Evolutionary conservation across 2,888 invertebrate genomes (phyloP).

Genomic region (Xanthorhoe spadicearia): DNA sequence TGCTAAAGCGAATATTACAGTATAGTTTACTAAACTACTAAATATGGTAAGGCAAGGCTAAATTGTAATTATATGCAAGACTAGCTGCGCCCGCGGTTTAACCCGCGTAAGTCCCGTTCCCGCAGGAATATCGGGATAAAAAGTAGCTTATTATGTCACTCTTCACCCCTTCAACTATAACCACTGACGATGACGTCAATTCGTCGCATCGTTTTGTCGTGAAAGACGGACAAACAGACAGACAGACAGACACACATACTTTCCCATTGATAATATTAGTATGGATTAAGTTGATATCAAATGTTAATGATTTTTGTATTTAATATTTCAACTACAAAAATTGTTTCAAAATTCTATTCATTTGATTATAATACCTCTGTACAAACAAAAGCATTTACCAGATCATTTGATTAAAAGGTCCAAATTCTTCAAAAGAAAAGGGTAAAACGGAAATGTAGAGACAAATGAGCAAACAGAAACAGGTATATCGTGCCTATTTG

Average conservation of each 20-base stretch:
- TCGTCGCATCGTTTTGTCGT: too few species aligned
- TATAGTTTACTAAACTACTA: constrained; percentile 16
- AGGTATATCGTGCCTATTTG: constrained; percentile 21
- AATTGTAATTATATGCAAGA: neutral
- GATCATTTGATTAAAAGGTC: neutral
- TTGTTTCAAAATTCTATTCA: neutral
- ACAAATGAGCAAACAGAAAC: constrained; percentile 23
- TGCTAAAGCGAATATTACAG: constrained; percentile 25
- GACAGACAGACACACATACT: too few species aligned
- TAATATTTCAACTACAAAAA: neutral
- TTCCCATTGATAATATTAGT: too few species aligned
- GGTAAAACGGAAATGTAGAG: constrained; percentile 11
- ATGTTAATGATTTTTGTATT: neutral
- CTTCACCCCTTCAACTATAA: too few species aligned
- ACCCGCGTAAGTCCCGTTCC: too few species aligned
- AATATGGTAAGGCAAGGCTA: constrained; percentile 11
- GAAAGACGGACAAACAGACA: too few species aligned
- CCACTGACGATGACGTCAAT: too few species aligned
- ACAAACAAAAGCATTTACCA: neutral
- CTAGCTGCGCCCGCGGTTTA: too few species aligned
- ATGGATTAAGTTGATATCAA: too few species aligned
- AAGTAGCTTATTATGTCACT: too few species aligned
- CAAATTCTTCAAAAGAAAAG: constrained; percentile 6
- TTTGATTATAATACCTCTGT: neutral
- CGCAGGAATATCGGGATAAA: too few species aligned